Evolutionary conservation across 2,797 vertebrate genomes (phyloP).

Genomic region (Pangasius mekongensis): DNA sequence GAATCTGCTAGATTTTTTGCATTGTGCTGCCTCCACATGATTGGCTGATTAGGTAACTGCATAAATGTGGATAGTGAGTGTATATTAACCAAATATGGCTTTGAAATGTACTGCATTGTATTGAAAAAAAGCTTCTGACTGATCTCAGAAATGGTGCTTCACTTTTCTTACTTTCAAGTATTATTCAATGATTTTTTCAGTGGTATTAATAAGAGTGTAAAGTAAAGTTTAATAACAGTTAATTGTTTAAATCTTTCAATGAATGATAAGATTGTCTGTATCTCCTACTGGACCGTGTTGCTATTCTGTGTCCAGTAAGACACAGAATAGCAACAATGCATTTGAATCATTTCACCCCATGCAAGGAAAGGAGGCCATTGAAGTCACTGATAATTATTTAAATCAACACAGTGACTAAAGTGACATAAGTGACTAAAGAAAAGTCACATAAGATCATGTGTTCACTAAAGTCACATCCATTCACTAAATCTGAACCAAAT

Average conservation of each 20-base stretch:
- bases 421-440: neutral
- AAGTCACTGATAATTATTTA: neutral
- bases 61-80: slow-evolving; percentile 10
- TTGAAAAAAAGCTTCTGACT: neutral
- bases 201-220: neutral
- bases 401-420: neutral
- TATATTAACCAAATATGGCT: slow-evolving; percentile 63
- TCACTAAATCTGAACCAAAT: neutral
- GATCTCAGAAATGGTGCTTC: neutral
- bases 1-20: too few relatives aligned
- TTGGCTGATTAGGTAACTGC: too few relatives aligned
- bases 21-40: too few relatives aligned
- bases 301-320: too few relatives aligned
- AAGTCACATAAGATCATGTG: neutral
- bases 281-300: neutral
- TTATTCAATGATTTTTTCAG: neutral
- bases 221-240: neutral
- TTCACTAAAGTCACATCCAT: neutral
- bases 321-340: neutral
- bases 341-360: neutral
- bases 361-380: neutral
- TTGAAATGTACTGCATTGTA: neutral
- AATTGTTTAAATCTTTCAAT: neutral
- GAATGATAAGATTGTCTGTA: neutral
- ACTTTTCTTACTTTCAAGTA: neutral